phyloP scores from a whole-genome alignment of 1,140 invertebrate species.

The Hyles vespertilio region DNA sequence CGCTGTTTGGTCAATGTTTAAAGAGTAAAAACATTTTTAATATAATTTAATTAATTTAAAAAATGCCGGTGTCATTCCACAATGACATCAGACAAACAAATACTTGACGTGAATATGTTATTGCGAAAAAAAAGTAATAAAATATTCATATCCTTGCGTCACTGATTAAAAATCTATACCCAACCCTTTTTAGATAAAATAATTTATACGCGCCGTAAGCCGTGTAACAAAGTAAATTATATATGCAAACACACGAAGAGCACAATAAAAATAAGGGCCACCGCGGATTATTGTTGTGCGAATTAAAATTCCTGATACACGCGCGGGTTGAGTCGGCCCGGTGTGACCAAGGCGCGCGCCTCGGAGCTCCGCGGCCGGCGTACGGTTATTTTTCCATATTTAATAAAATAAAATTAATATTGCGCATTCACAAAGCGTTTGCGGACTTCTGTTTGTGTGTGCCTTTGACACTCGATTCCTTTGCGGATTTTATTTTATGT shows the following conservation, averaged over 20 bases:
- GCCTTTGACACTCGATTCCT: neutral
- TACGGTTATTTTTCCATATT: conserved; percentile 53
- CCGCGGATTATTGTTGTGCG: conserved; percentile 36
- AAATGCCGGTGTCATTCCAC: too few relatives aligned
- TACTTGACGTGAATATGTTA: too few relatives aligned
- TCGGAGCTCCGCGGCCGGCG: conserved; percentile 10
- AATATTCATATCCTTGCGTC: neutral
- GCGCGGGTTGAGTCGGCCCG: conserved; percentile 53
- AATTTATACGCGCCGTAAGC: conserved; percentile 17
- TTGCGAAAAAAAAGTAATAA: too few relatives aligned
- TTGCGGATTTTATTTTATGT: neutral
- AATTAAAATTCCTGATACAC: conserved; percentile 68
- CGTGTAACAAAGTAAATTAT: conserved; percentile 43
- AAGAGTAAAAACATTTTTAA: too few relatives aligned
- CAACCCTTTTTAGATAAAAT: conserved; percentile 10
- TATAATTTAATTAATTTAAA: too few relatives aligned
- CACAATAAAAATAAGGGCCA: conserved; percentile 59
- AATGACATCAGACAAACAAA: too few relatives aligned
- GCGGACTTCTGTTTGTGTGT: neutral
- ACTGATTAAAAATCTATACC: conserved; percentile 2
- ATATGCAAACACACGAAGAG: conserved; percentile 50
- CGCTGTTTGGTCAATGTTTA: too few relatives aligned
- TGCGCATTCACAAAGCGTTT: conserved; percentile 2
- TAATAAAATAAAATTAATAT: conserved; percentile 52
- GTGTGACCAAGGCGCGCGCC: conserved; percentile 39